phyloP scores from a whole-genome alignment of 2,888 invertebrate genomes.

The Alloscopus bannaensis region DNA sequence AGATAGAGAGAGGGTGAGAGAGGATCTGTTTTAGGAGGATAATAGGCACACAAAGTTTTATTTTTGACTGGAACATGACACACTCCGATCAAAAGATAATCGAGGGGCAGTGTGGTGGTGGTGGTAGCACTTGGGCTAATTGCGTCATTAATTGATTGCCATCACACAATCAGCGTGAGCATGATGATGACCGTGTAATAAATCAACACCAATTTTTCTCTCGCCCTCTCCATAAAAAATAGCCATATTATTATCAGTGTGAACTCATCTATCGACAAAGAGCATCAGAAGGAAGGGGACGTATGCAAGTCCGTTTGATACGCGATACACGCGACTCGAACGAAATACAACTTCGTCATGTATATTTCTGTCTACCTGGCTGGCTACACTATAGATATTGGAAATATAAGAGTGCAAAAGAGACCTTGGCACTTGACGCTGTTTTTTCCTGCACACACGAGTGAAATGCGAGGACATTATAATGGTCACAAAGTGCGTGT shows the following conservation, averaged over 20 bases:
- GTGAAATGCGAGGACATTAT: too few relatives aligned
- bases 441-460: too few relatives aligned
- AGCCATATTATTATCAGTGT: not conserved
- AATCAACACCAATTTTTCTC: slow-evolving; percentile 38
- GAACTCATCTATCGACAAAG: not conserved
- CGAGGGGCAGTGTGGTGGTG: slow-evolving; percentile 3
- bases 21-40: too few relatives aligned
- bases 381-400: too few relatives aligned
- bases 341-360: too few relatives aligned
- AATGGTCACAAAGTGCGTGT: too few relatives aligned
- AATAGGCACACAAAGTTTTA: not conserved
- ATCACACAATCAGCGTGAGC: slow-evolving; percentile 19
- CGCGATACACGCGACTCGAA: too few relatives aligned
- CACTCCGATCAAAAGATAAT: slow-evolving; percentile 44
- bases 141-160: slow-evolving; percentile 58
- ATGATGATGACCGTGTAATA: slow-evolving; percentile 37
- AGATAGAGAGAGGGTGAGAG: not conserved
- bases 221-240: slow-evolving; percentile 9
- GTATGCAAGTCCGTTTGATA: too few relatives aligned
- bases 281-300: not conserved
- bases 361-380: too few relatives aligned
- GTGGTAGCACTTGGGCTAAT: slow-evolving; percentile 49
- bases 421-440: too few relatives aligned
- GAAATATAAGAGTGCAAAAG: too few relatives aligned
- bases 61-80: not conserved